A percentile compares a stretch with the other conserved stretches of the same genome.
These are phyloP conservation scores for Cheilosia soror DNA, from an alignment of 2,888 invertebrate species.

Conservation along the genomic window DNA sequence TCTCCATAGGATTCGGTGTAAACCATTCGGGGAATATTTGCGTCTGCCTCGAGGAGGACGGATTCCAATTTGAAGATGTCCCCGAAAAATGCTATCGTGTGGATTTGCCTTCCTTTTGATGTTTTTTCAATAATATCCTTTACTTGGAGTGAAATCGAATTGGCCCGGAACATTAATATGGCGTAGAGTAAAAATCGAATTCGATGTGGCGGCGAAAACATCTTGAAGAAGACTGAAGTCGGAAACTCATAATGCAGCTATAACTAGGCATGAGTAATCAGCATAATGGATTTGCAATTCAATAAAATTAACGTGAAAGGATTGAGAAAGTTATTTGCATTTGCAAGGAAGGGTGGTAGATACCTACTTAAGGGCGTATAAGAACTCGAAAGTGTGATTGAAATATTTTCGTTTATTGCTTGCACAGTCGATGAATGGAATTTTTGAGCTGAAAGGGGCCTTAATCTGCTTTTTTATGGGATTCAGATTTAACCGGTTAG, in stretches of 20 bases:
- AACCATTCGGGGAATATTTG: constrained; percentile 75
- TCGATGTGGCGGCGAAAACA: constrained; percentile 58
- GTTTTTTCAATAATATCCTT: constrained; percentile 69
- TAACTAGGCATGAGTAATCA: constrained; percentile 52
- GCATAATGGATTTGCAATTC: constrained; percentile 68
- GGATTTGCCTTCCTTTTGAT: constrained; percentile 59
- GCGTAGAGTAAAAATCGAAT: constrained; percentile 43
- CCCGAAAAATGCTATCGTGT: constrained; percentile 76
- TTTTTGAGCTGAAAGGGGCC: no score
- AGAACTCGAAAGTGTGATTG: constrained; percentile 4
- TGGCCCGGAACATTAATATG: constrained; percentile 38
- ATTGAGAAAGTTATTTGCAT: constrained; percentile 43
- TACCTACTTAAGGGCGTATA: not conserved
- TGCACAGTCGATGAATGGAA: no score
- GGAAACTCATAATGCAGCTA: constrained; percentile 7
- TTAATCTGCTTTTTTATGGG: no score
- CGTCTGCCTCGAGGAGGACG: constrained; percentile 61
- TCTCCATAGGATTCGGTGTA: constrained; percentile 75
- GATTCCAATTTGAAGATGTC: constrained; percentile 65
- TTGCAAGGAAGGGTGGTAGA: not conserved
- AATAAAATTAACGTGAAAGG: constrained; percentile 42
- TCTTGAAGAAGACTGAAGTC: constrained; percentile 58
- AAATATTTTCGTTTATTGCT: not conserved
- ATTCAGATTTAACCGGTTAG: no score
- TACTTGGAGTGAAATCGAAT: constrained; percentile 58